phyloP scores from a whole-genome alignment of 2,113 vertebrate genomes.

The Verasper variegatus region DNA sequence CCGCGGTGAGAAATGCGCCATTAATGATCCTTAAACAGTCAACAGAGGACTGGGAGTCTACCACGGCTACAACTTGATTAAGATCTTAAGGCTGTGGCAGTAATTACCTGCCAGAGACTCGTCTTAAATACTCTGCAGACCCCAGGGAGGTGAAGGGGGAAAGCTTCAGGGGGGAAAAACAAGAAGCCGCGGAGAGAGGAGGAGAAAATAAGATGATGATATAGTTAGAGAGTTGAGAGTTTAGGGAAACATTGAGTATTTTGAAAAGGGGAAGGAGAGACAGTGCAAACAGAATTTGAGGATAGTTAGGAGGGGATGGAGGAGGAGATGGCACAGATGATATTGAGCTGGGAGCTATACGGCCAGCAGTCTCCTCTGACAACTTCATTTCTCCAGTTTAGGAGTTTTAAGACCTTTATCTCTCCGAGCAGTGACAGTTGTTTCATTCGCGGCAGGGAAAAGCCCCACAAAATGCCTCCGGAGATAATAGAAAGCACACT shows the following conservation, averaged over 20 bases:
- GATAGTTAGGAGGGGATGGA: slow-evolving; percentile 1
- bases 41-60: slow-evolving; percentile 21
- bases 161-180: background rate
- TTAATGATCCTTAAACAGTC: slow-evolving; percentile 15
- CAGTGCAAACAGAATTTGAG: background rate
- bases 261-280: background rate
- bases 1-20: background rate
- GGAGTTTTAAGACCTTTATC: slow-evolving; percentile 22
- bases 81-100: slow-evolving; percentile 55
- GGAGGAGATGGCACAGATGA: slow-evolving; percentile 4
- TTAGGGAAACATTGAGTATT: background rate
- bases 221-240: slow-evolving; percentile 12
- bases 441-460: slow-evolving; percentile 6
- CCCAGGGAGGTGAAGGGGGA: background rate
- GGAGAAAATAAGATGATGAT: slow-evolving; percentile 1
- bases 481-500: background rate
- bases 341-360: background rate
- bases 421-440: background rate
- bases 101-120: slow-evolving; percentile 60
- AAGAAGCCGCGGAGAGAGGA: background rate
- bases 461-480: slow-evolving; percentile 1
- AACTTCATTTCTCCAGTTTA: slow-evolving; percentile 31
- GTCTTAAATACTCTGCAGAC: slow-evolving; percentile 32
- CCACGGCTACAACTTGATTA: slow-evolving; percentile 53
- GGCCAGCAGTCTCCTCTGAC: slow-evolving; percentile 13